Evolutionary conservation across 2,113 vertebrate genomes (phyloP), one percentile per base, ranked within the genome.

Genomic region (Baryphthengus martii): DNA sequence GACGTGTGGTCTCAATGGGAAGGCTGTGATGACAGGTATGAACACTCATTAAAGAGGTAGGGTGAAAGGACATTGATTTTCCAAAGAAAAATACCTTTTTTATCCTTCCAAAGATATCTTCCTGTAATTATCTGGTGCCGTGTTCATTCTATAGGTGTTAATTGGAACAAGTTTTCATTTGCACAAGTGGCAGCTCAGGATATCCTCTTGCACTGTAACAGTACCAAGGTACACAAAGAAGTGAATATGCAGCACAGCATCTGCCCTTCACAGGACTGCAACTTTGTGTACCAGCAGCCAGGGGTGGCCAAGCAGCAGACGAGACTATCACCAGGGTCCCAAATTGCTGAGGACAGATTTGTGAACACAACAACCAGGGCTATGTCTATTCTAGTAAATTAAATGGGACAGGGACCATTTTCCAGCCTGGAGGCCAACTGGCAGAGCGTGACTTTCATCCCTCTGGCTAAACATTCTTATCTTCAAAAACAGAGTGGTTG

Each of bases 81-180:
- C 65, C 42, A 61, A 88, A 92, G 63, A 73, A 89, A 95, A 94
- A 90, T 62, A 40, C 58, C 73, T 86, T 88, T 96, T 94, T 95
- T 73, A 75, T 71, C 47, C 39, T 96, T 96, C 93, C 70, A 87
- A 80, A 89, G 56, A 72, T 91, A 89, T 45, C 76, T 84, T 90
- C 56, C 72, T 81, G 79, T 80, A 96, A 95, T 95, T 96, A 95
- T 89, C 88, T 88, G 83, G 76, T 92, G 90, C 82, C 23, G 0
- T 86, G 88, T 87, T 96, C 83, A 75, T 84, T 84, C 44, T 10
- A 63, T 44, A 92, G 0, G 49, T 95, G 95, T 89, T 96, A 96
- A 96, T 92, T 95, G 93, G 86, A 93, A 96, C 90, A 96, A 88
- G 83, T 65, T 96, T 95, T 96, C 89, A 92, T 94, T 94, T 94